Evolutionary conservation across 2,113 vertebrate genomes (phyloP).

Genomic region (Lichenostomus cassidix): DNA sequence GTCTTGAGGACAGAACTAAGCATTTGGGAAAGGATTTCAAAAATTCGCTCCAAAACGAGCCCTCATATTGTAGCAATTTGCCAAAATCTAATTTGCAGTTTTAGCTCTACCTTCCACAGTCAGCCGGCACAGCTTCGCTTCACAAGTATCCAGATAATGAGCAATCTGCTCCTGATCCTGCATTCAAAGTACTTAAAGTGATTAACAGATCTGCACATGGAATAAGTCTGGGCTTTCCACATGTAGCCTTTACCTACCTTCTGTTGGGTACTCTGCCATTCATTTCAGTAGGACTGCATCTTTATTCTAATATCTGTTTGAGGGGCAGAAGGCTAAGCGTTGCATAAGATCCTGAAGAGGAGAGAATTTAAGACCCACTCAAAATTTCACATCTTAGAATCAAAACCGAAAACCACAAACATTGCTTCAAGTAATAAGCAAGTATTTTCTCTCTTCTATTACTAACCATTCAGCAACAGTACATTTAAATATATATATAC

Average conservation of each 20-base stretch:
- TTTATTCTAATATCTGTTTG: neutral
- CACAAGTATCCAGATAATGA: constrained; percentile 38
- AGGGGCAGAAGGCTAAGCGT: neutral
- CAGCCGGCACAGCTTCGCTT: constrained; percentile 23
- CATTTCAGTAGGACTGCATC: neutral
- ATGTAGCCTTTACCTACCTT: neutral
- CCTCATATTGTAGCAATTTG: neutral
- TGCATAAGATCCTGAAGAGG: neutral
- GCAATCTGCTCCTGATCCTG: constrained; percentile 57
- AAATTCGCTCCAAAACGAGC: constrained; percentile 13
- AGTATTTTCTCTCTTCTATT: neutral
- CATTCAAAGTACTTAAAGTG: constrained; percentile 40
- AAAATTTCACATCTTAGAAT: neutral
- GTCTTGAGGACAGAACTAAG: neutral
- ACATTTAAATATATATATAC: neutral
- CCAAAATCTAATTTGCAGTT: constrained; percentile 30
- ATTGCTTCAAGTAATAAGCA: neutral
- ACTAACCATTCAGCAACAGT: neutral
- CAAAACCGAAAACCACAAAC: neutral
- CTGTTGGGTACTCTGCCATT: neutral
- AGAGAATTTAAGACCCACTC: neutral
- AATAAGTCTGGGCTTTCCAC: neutral
- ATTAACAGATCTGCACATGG: constrained; percentile 38
- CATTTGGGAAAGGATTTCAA: constrained; percentile 5
- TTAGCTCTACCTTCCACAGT: neutral